A percentile compares a stretch with the other conserved stretches of the same genome.
Evolutionary conservation across 2,113 vertebrate species (phyloP).

Genomic region (Mormyrus lacerda): DNA sequence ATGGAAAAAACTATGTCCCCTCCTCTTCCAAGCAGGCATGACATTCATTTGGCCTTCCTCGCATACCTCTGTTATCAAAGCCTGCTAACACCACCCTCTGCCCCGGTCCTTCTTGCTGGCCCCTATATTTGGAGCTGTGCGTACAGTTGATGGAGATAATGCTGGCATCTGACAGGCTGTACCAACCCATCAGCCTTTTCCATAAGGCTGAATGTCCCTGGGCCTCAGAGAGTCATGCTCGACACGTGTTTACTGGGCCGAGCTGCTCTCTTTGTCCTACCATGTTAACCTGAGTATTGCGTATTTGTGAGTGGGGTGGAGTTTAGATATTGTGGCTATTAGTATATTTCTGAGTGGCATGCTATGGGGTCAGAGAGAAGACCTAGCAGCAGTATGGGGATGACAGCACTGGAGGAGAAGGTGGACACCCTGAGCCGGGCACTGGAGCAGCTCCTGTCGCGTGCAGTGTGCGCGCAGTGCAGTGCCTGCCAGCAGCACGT

Average conservation of each 20-base stretch:
- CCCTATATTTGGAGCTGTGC: constrained; percentile 44
- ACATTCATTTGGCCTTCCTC: constrained; percentile 19
- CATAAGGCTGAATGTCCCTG: background rate
- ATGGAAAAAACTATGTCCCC: background rate
- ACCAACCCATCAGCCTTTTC: background rate
- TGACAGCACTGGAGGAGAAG: constrained; percentile 30
- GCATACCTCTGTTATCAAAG: constrained; percentile 41
- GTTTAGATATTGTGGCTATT: background rate
- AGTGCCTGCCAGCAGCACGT: constrained; percentile 29
- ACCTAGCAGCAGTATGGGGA: background rate
- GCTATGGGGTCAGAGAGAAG: constrained; percentile 20
- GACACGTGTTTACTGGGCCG: background rate
- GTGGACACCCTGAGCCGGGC: constrained; percentile 35
- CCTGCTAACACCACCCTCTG: constrained; percentile 24
- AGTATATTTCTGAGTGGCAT: background rate
- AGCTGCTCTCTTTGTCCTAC: background rate
- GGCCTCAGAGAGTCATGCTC: background rate
- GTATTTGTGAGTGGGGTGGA: background rate
- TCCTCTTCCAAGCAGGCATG: background rate
- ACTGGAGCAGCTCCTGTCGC: constrained; percentile 32
- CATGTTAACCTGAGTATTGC: background rate
- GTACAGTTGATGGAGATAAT: constrained; percentile 29
- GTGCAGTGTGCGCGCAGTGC: constrained; percentile 25
- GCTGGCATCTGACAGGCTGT: constrained; percentile 31
- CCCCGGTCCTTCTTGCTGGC: background rate